Conservation (phyloP, 1,140 invertebrate genomes). For the Drosophila lini region DNA sequence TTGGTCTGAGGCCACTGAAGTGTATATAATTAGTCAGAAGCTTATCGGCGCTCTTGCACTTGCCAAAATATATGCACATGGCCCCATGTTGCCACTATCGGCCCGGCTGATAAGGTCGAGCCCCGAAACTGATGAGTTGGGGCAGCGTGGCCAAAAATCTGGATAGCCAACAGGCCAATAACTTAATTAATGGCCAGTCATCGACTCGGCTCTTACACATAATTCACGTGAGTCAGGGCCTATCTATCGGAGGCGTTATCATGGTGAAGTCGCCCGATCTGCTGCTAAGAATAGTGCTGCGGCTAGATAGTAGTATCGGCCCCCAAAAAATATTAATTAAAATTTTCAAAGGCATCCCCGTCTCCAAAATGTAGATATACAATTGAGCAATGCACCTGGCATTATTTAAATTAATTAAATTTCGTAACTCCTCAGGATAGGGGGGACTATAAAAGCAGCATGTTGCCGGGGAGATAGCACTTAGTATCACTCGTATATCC, state of each 20-base stretch:
- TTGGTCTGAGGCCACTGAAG: slow-evolving; percentile 13
- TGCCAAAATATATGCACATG: slow-evolving; percentile 31
- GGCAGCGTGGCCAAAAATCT: slow-evolving; percentile 14
- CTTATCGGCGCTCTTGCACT: slow-evolving; percentile 49
- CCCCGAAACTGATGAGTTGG: slow-evolving; percentile 14
- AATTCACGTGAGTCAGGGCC: slow-evolving; percentile 37
- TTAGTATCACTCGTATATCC: slow-evolving; percentile 16
- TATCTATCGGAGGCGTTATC: slow-evolving; percentile 1
- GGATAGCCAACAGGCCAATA: slow-evolving; percentile 22
- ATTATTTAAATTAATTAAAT: slow-evolving; percentile 59
- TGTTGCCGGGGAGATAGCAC: not conserved
- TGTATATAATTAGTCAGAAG: slow-evolving; percentile 45
- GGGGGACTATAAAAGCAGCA: slow-evolving; percentile 38
- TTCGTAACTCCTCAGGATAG: slow-evolving; percentile 5
- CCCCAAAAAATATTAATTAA: slow-evolving; percentile 54
- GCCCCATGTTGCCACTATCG: slow-evolving; percentile 13
- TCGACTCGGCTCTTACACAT: slow-evolving; percentile 8
- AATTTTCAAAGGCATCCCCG: not conserved
- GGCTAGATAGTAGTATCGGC: slow-evolving; percentile 41
- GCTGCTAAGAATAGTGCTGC: slow-evolving; percentile 25
- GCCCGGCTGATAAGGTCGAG: slow-evolving; percentile 56
- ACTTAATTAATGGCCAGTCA: slow-evolving; percentile 31
- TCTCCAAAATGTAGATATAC: slow-evolving; percentile 13
- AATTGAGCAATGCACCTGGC: slow-evolving; percentile 15
- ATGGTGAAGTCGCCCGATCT: slow-evolving; percentile 41